Evolutionary conservation across 2,888 invertebrate genomes (phyloP).

Genomic region (Phasia obesa): DNA sequence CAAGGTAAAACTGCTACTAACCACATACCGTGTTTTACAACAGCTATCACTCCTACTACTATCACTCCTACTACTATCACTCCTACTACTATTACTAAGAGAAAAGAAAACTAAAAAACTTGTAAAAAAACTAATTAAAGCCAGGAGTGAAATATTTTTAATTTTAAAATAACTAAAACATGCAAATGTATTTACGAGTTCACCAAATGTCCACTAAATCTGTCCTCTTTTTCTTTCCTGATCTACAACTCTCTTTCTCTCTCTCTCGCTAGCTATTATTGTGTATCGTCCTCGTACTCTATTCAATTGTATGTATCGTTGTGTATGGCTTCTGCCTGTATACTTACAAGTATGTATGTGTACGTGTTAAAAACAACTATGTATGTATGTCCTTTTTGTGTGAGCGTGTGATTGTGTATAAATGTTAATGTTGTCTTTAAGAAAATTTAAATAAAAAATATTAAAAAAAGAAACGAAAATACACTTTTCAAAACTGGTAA

Average conservation of each 20-base stretch:
- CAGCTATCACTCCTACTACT: conserved; percentile 32
- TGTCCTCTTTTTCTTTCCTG: conserved; percentile 10
- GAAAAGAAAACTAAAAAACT: background rate
- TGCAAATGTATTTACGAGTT: background rate
- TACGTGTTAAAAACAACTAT: background rate
- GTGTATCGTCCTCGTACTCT: background rate
- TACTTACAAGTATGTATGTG: conserved; percentile 4
- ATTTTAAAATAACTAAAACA: conserved; percentile 24
- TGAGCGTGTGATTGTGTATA: conserved; percentile 18
- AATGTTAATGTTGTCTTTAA: conserved; percentile 45
- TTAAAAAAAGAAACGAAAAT: conserved; percentile 15
- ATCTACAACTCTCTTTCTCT: background rate
- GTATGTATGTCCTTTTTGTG: conserved; percentile 2
- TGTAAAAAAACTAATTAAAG: conserved; percentile 23
- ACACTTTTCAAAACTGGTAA: conserved; percentile 3
- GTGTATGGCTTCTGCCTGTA: conserved; percentile 15
- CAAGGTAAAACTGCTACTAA: no score
- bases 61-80: background rate
- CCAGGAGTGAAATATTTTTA: background rate
- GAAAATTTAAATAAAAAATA: background rate
- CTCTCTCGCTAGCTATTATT: background rate
- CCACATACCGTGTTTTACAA: background rate
- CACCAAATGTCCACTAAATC: conserved; percentile 56
- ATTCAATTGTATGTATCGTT: conserved; percentile 13
- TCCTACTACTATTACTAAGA: background rate